Evolutionary conservation across 2,113 vertebrate species (phyloP).

Genomic region (Cochlearius cochlearius): DNA sequence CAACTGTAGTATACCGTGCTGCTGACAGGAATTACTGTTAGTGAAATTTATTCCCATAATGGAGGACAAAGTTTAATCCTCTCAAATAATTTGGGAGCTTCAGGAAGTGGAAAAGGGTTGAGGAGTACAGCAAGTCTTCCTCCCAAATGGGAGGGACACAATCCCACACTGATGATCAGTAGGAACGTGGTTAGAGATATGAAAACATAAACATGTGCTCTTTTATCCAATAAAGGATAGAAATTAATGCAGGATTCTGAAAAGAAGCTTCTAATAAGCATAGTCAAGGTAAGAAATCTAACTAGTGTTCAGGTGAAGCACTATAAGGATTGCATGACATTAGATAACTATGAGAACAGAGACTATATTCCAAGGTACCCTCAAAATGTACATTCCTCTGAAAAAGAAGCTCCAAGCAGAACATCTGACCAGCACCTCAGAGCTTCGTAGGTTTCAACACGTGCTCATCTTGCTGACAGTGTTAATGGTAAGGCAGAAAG

Average conservation of each 20-base stretch:
- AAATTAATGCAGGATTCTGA: neutral
- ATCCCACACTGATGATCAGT: neutral
- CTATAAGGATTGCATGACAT: neutral
- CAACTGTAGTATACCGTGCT: neutral
- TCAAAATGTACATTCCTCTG: neutral
- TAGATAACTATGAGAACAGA: neutral
- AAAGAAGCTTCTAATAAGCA: neutral
- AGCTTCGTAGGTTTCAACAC: fast-evolving
- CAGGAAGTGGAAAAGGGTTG: neutral
- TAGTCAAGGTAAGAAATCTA: neutral
- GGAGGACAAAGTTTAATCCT: neutral
- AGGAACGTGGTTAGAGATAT: neutral
- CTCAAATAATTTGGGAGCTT: neutral
- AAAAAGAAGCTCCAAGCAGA: neutral
- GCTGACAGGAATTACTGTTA: neutral
- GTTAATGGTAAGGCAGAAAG: neutral
- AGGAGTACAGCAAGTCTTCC: neutral
- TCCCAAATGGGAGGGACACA: neutral
- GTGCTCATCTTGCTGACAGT: neutral
- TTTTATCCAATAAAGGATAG: neutral
- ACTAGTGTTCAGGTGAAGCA: neutral
- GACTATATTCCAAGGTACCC: neutral
- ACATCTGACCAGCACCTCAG: neutral
- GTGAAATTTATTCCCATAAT: neutral
- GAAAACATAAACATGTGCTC: neutral